Evolutionary conservation across 2,888 invertebrate genomes (phyloP).

Genomic region (Argyresthia albistria): DNA sequence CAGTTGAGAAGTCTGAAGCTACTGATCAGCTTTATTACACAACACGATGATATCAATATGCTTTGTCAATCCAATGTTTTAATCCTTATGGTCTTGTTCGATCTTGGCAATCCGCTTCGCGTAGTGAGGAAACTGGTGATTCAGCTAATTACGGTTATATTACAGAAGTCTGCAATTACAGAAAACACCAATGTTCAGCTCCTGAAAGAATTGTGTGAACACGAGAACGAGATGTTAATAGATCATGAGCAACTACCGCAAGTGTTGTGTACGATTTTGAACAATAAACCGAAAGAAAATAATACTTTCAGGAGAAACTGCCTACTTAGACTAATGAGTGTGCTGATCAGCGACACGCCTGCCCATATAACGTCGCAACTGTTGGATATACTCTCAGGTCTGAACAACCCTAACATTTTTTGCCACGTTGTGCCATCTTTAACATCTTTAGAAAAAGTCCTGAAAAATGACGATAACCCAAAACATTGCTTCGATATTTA

Average conservation of each 20-base stretch:
- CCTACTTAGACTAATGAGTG: constrained; percentile 37
- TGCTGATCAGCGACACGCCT: constrained; percentile 49
- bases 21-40: constrained; percentile 34
- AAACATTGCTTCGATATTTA: constrained; percentile 55
- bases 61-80: constrained; percentile 53
- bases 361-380: constrained; percentile 57
- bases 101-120: constrained; percentile 64
- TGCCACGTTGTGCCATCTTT: constrained; percentile 38
- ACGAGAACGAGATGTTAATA: constrained; percentile 73
- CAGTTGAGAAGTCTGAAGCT: constrained; percentile 66
- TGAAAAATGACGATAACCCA: constrained; percentile 28
- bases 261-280: constrained; percentile 74
- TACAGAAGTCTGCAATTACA: constrained; percentile 34
- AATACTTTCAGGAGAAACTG: constrained; percentile 50
- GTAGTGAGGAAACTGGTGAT: constrained; percentile 71
- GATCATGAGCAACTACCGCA: constrained; percentile 78
- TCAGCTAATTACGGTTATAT: constrained; percentile 54
- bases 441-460: constrained; percentile 26
- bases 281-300: constrained; percentile 59
- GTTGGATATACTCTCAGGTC: constrained; percentile 48
- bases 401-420: constrained; percentile 58
- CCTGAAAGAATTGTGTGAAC: constrained; percentile 52
- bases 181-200: constrained; percentile 52
- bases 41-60: constrained; percentile 37
- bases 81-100: constrained; percentile 68